These are phyloP conservation scores for Serripes groenlandicus DNA, from an alignment of 2,888 invertebrate species.

Conservation along the genomic window DNA sequence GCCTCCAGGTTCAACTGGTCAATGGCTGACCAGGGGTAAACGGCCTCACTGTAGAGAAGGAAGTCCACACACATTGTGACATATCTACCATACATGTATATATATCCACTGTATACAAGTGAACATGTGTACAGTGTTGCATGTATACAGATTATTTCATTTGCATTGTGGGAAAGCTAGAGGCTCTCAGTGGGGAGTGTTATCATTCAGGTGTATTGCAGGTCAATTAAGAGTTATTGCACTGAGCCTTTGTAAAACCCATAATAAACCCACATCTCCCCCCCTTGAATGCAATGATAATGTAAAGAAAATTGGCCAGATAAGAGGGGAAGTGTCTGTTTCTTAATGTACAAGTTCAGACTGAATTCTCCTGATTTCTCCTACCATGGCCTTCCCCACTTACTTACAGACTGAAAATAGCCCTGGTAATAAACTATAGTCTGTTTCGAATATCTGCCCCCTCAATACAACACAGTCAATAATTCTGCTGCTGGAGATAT, in stretches of 20 bases:
- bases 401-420: constrained; percentile 32
- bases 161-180: constrained; percentile 53
- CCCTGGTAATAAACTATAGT: constrained; percentile 28
- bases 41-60: neutral
- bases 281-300: neutral
- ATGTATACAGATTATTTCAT: constrained; percentile 66
- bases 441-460: constrained; percentile 7
- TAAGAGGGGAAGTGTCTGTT: neutral
- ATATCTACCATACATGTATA: constrained; percentile 46
- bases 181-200: constrained; percentile 25
- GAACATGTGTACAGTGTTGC: constrained; percentile 60
- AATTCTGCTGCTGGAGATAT: too few relatives aligned
- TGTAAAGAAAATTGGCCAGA: neutral
- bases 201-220: constrained; percentile 11
- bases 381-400: neutral
- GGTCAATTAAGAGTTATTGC: too few relatives aligned
- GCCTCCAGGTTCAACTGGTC: neutral
- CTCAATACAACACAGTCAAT: neutral
- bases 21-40: neutral
- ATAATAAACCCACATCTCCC: neutral
- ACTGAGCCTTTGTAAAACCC: neutral
- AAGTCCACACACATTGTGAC: constrained; percentile 27
- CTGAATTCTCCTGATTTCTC: neutral
- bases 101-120: constrained; percentile 55
- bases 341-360: neutral